These are phyloP conservation scores for Donacobius atricapilla DNA, from an alignment of 2,113 vertebrate genomes.

Conservation along the genomic window DNA sequence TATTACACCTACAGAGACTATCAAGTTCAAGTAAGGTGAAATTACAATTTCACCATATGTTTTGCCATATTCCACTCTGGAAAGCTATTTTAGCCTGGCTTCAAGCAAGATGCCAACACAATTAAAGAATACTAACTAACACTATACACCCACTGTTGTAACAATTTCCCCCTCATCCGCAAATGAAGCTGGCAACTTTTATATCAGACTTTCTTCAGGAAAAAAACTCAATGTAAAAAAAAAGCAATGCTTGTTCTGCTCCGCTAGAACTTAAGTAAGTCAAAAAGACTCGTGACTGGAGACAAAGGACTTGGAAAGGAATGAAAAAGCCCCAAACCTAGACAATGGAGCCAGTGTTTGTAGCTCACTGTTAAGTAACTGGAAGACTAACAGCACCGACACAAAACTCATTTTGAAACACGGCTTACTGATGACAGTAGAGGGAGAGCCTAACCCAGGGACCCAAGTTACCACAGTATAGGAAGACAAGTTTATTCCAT, in stretches of 20 bases:
- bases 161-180: slow-evolving; percentile 8
- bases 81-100: slow-evolving; percentile 38
- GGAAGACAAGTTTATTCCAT: not conserved
- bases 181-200: slow-evolving; percentile 21
- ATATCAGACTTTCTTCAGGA: not conserved
- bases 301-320: not conserved
- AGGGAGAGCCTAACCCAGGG: not conserved
- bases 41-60: slow-evolving; percentile 34
- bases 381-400: not conserved
- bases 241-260: not conserved
- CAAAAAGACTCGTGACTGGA: not conserved
- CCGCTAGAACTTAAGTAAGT: not conserved
- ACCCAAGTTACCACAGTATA: not conserved
- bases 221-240: not conserved
- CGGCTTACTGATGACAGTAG: not conserved
- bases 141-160: slow-evolving; percentile 50
- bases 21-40: slow-evolving; percentile 33
- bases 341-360: slow-evolving; percentile 36
- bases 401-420: not conserved
- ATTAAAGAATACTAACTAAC: slow-evolving; percentile 45
- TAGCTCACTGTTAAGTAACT: slow-evolving; percentile 13
- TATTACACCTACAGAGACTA: not conserved
- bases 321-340: not conserved
- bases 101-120: slow-evolving; percentile 45
- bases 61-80: slow-evolving; percentile 1